Conservation (phyloP, 2,888 invertebrate species). For the Nemapogon koenigi region DNA sequence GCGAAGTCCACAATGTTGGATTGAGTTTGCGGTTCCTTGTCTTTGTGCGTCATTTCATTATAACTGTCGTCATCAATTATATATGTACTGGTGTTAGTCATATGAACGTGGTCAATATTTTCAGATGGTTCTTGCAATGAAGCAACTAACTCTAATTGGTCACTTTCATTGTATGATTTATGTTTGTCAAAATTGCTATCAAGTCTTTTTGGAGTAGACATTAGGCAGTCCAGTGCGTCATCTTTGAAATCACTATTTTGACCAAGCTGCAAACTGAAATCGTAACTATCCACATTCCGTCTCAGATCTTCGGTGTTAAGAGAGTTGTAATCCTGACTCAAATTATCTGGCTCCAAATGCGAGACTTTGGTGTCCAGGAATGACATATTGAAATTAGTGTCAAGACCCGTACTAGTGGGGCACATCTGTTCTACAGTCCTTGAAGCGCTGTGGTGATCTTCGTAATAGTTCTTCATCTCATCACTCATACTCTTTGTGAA, state of each 20-base stretch:
- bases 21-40: too few species aligned
- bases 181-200: slow-evolving; percentile 19
- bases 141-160: neutral
- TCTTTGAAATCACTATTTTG: slow-evolving; percentile 45
- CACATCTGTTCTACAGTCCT: slow-evolving; percentile 47
- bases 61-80: neutral
- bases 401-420: slow-evolving; percentile 41
- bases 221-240: slow-evolving; percentile 45
- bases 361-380: slow-evolving; percentile 42
- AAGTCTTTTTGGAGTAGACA: slow-evolving; percentile 40
- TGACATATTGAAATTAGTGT: slow-evolving; percentile 47
- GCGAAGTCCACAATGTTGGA: too few species aligned
- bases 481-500: slow-evolving; percentile 57
- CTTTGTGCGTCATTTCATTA: neutral
- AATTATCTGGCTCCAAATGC: slow-evolving; percentile 32
- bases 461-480: slow-evolving; percentile 55
- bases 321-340: slow-evolving; percentile 37
- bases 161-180: neutral
- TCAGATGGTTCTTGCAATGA: neutral
- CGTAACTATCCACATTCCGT: slow-evolving; percentile 47
- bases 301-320: slow-evolving; percentile 42
- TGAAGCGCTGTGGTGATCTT: slow-evolving; percentile 42
- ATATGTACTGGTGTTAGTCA: neutral
- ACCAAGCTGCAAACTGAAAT: slow-evolving; percentile 43
- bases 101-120: neutral